Base-by-base conservation (phyloP, 2,113 vertebrate species). In the Crotalus viridis region DNA sequence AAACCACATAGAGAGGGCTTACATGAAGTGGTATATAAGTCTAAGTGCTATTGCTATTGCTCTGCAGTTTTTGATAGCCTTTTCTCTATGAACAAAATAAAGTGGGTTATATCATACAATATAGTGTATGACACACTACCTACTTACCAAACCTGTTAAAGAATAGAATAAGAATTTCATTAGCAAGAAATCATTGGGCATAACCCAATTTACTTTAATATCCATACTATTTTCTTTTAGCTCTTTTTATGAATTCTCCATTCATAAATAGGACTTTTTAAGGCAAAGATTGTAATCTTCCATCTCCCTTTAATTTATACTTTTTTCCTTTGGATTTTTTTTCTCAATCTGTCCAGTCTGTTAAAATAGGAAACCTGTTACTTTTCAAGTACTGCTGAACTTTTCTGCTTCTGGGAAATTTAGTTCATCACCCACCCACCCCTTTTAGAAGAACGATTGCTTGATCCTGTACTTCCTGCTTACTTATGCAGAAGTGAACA, bases 401-500 rank as follows among this genome's bases (percentile, higher is more conserved):
- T 9, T 81, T 81, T 81, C 33, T 81, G 74, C 74, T 81, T 81
- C 74, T 81, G 74, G 33, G 74, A 81, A 81, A 21, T 39, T 39
- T 81, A 81, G 33, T 81, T 43, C 17, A 81, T 43, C 33, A 9
- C 39, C 39, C 39, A 39, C 33, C 74, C 21, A 33, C 74, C 7
- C 22, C 54, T 52, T 64, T 46, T 0, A 0, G 89, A 93, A 74
- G 74, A 95, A 3, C 85, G n/a, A 52, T 90, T 24, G 33, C 9
- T 93, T 26, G 0, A 89, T 94, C 57, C 94, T 93, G 94, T 92
- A 89, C 95, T 95, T 96, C 94, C 96, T 96, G 93, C 94, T 57
- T 56, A 22, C 69, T 92, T 52, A 57, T 89, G 51, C 0, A n/a
- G 92, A 12, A 28, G 57, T 89, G 93, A 48, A 86, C 46, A 89